Evolutionary conservation across 2,797 vertebrate species (phyloP).

Genomic region (Darevskia mixta): DNA sequence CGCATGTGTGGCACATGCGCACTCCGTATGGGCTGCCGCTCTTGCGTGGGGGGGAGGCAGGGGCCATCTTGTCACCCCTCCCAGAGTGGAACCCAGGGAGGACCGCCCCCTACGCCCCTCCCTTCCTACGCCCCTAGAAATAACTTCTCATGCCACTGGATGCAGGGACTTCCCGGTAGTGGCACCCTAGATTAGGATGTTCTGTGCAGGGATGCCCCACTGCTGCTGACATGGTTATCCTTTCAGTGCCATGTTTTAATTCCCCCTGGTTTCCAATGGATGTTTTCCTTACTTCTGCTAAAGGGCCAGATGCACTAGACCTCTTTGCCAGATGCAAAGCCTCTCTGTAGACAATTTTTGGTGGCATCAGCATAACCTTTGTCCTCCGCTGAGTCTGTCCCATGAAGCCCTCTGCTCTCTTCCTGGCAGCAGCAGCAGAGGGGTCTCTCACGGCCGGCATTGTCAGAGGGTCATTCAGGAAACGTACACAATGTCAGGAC

Average conservation of each 20-base stretch:
- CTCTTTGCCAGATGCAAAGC: neutral
- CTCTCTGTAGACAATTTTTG: neutral
- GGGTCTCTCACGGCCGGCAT: neutral
- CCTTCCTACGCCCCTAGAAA: too few species aligned
- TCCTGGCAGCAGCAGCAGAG: neutral
- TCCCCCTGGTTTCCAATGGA: neutral
- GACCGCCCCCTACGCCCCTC: too few species aligned
- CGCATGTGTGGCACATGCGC: too few species aligned
- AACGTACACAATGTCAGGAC: slow-evolving; percentile 27
- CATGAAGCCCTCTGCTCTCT: neutral
- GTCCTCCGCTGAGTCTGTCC: neutral
- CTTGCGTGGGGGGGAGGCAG: too few species aligned
- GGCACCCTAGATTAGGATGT: neutral
- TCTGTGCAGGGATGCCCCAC: neutral
- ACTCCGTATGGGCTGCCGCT: too few species aligned
- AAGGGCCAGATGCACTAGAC: too few species aligned
- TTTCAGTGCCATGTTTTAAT: neutral
- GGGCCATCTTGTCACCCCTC: too few species aligned
- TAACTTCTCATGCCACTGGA: neutral
- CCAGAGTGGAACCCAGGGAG: too few species aligned
- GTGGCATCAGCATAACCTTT: neutral
- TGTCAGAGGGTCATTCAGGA: neutral
- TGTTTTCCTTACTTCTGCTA: neutral
- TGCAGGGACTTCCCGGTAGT: neutral
- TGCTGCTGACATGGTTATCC: neutral